Evolutionary conservation across 2,888 invertebrate species (phyloP), one percentile per base, ranked within the genome.

Genomic region (Macaria liturata): DNA sequence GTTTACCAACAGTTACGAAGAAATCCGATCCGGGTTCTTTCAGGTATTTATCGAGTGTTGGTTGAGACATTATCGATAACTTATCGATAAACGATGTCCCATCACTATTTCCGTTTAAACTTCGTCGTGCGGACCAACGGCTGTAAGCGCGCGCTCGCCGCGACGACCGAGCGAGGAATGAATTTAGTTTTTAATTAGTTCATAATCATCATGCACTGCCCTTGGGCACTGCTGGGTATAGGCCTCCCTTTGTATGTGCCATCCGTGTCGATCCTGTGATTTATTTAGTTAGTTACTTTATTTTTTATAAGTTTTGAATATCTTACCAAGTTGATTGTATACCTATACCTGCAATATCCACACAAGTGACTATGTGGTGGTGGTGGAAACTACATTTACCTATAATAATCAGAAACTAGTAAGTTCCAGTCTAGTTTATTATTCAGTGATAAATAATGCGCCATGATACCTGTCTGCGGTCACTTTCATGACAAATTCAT

Each of bases 401-500:
- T 20, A 20, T 20, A 20, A 1, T 20, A 20, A 1, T 1, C 20
- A 20, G 20, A 20, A 20, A 20, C 20, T 20, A 1, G 20, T 2
- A 20, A 20, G 20, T 20, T 20, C 20, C 20, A 20, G 1, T 20
- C 20, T 20, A 20, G 20, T 20, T 60, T 59, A 58, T 32, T 58
- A 65, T 61, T 59, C 61, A 61, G 50, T 53, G 60, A 57, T 65
- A 65, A 63, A 53, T 54, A 60, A 61, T 54, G 61, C 55, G 57
- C 52, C 66, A 66, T 56, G 43, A 61, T 58, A 54, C 51, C 48
- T 42, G 57, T 53, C 54, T 47, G 43, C 54, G 67, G 68, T 67
- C 65, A 66, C 61, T 45, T 39, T 61, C 57, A 72, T 79, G 82
- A 80, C 74, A 76, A 76, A 83, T 82, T 83, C 76, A 75, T 76